phyloP scores from a whole-genome alignment of 2,113 vertebrate species.

The Heloderma charlesbogerti region DNA sequence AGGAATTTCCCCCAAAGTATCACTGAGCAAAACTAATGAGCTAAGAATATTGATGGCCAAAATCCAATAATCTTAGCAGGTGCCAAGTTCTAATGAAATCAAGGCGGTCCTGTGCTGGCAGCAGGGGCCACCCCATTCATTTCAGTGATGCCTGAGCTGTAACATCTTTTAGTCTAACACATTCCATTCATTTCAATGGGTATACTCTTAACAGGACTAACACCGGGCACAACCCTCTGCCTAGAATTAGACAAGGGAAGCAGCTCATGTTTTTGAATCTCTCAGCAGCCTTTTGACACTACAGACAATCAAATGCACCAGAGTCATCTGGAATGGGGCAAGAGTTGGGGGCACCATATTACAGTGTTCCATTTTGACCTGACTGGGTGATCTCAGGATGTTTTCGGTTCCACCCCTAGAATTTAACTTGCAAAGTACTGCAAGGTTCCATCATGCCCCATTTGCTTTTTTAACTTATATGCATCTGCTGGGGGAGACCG shows the following conservation, averaged over 20 bases:
- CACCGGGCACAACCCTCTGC: background rate
- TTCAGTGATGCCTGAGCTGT: background rate
- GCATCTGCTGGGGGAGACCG: background rate
- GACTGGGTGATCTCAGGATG: background rate
- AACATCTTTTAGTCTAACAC: too few species aligned
- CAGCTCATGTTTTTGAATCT: background rate
- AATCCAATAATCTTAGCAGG: background rate
- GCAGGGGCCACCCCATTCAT: background rate
- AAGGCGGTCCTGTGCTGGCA: background rate
- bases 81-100: background rate
- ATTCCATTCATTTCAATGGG: too few species aligned
- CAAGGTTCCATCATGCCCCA: background rate
- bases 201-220: too few species aligned
- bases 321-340: background rate
- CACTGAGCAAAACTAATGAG: background rate
- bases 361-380: background rate
- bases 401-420: background rate
- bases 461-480: too few species aligned
- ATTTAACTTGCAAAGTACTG: background rate
- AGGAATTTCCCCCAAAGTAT: background rate
- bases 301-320: background rate
- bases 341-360: background rate
- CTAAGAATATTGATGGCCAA: background rate
- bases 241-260: background rate
- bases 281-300: background rate